Percentiles rank a stretch among this genome's conserved stretches.
Conservation (phyloP, 1,140 invertebrate species). For the Globodera ellingtonae region DNA sequence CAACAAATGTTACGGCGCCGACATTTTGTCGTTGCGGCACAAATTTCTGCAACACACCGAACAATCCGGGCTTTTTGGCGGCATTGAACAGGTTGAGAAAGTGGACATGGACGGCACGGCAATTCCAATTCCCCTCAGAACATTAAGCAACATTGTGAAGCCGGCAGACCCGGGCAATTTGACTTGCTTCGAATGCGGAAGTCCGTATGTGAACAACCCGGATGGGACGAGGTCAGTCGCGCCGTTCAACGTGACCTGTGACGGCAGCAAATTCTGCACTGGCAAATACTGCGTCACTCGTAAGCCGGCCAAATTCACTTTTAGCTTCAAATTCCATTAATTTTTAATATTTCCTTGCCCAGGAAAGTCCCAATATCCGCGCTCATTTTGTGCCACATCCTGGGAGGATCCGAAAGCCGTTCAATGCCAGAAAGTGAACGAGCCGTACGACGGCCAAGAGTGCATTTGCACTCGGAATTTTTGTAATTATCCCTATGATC, state of each 20-base stretch:
- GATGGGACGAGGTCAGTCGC: constrained; percentile 13
- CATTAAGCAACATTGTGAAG: constrained; percentile 13
- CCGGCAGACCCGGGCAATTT: constrained; percentile 20
- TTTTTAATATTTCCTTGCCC: too few relatives aligned
- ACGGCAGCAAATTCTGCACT: constrained; percentile 22
- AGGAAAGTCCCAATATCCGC: constrained; percentile 4
- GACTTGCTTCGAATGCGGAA: constrained; percentile 26
- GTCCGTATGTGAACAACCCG: constrained; percentile 7
- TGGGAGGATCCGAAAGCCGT: constrained; percentile 20
- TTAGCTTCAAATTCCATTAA: too few relatives aligned
- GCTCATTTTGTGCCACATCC: constrained; percentile 24
- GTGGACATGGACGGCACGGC: not conserved
- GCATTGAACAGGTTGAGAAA: constrained; percentile 14
- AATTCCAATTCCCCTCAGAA: not conserved
- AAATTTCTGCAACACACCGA: constrained; percentile 28
- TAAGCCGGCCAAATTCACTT: not conserved
- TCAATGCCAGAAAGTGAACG: constrained; percentile 10
- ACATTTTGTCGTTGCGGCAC: constrained; percentile 13
- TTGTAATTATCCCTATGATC: constrained; percentile 18
- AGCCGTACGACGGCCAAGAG: constrained; percentile 19
- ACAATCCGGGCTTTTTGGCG: constrained; percentile 6
- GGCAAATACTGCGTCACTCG: constrained; percentile 24
- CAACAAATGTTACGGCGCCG: constrained; percentile 1
- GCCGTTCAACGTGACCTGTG: constrained; percentile 22
- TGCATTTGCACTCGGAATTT: constrained; percentile 23